These are phyloP conservation scores for Pyxicephalus adspersus DNA, from an alignment of 2,113 vertebrate species.

Conservation along the genomic window DNA sequence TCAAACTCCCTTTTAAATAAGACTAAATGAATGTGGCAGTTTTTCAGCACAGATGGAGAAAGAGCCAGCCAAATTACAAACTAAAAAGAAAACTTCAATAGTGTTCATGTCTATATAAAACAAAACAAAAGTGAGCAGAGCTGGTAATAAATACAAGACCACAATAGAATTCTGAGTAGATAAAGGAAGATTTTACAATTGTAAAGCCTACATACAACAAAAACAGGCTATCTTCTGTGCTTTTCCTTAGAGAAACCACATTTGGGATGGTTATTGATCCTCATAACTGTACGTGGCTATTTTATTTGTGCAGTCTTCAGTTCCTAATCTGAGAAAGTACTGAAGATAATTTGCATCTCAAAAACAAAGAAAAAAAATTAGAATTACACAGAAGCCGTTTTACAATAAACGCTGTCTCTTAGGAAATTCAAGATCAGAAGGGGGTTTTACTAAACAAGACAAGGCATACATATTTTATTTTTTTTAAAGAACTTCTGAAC, in stretches of 20 bases:
- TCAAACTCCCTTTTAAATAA: slow-evolving; percentile 32
- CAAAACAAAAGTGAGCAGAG: slow-evolving; percentile 1
- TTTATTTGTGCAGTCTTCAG: slow-evolving; percentile 53
- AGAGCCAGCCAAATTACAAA: slow-evolving; percentile 20
- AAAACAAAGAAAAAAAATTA: slow-evolving; percentile 34
- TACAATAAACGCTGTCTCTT: slow-evolving; percentile 42
- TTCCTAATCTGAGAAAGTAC: slow-evolving; percentile 51
- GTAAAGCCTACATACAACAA: slow-evolving; percentile 20
- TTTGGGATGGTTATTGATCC: slow-evolving; percentile 50
- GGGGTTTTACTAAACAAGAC: slow-evolving; percentile 51
- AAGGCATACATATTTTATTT: slow-evolving; percentile 60
- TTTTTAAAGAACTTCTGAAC: slow-evolving; percentile 40
- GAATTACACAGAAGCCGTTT: slow-evolving; percentile 56
- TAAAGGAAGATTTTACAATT: slow-evolving; percentile 2
- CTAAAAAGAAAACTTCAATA: background rate
- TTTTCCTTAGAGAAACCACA: slow-evolving; percentile 44
- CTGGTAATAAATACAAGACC: background rate
- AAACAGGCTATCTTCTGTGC: slow-evolving; percentile 35
- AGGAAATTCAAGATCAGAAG: slow-evolving; percentile 43
- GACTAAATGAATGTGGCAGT: slow-evolving; percentile 48
- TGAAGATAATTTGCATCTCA: slow-evolving; percentile 60
- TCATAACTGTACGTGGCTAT: background rate
- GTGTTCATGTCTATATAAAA: slow-evolving; percentile 22
- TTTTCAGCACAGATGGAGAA: slow-evolving; percentile 19
- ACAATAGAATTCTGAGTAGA: slow-evolving; percentile 22